Percentiles rank a stretch among this genome's conserved stretches.
Evolutionary conservation across 2,113 vertebrate species (phyloP).

Genomic region (Cynoglossus semilaevis): DNA sequence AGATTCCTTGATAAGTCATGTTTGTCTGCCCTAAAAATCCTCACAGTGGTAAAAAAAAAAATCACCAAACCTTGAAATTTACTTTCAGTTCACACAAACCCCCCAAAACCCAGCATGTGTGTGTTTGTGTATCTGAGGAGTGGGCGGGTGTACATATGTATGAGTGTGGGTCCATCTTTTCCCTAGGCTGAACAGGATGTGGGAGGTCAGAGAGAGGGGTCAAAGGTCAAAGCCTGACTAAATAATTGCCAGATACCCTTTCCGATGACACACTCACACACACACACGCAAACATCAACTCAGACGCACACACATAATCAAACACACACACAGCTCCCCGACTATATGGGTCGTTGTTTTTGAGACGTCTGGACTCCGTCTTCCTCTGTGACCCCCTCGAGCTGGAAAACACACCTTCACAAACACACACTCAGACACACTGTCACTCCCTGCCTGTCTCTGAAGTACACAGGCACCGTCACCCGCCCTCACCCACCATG

Average conservation of each 20-base stretch:
- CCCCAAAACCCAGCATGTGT: slow-evolving; percentile 24
- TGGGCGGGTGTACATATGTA: slow-evolving; percentile 51
- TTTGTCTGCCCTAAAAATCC: slow-evolving; percentile 15
- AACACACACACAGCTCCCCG: slow-evolving; percentile 15
- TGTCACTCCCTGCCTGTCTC: slow-evolving; percentile 31
- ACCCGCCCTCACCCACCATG: slow-evolving; percentile 21
- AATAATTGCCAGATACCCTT: slow-evolving; percentile 70
- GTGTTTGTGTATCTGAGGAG: background rate
- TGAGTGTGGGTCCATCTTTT: slow-evolving; percentile 54
- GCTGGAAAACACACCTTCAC: slow-evolving; percentile 33
- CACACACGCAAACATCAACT: slow-evolving; percentile 1
- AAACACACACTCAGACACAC: slow-evolving; percentile 53
- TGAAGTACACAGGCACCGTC: slow-evolving; percentile 18
- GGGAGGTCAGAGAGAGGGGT: slow-evolving; percentile 67
- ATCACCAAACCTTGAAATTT: slow-evolving; percentile 32
- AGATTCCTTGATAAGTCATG: slow-evolving; percentile 25
- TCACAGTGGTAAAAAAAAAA: slow-evolving; percentile 15
- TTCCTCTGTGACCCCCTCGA: slow-evolving; percentile 54
- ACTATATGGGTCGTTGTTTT: slow-evolving; percentile 61
- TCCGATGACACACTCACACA: slow-evolving; percentile 31
- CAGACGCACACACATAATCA: slow-evolving; percentile 9
- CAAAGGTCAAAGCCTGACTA: slow-evolving; percentile 67
- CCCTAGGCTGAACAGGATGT: slow-evolving; percentile 65
- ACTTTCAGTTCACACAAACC: slow-evolving; percentile 34
- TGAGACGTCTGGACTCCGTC: slow-evolving; percentile 65